These are phyloP conservation scores for Heterotis niloticus DNA, from an alignment of 2,113 vertebrate genomes.

Conservation along the genomic window DNA sequence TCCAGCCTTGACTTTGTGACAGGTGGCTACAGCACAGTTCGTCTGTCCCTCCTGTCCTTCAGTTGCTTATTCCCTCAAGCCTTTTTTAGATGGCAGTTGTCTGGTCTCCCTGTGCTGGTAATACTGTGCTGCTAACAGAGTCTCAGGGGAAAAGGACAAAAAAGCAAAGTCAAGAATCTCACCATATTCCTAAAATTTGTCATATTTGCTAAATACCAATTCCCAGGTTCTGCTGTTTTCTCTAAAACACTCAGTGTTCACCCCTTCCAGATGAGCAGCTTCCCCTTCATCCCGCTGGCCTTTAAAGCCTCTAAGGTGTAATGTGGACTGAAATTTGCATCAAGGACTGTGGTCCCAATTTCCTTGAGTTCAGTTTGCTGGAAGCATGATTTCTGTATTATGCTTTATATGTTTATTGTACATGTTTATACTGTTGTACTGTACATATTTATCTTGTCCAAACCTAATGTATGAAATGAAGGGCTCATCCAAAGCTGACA, in stretches of 20 bases:
- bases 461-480: background rate
- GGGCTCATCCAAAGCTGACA: background rate
- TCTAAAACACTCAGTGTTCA: too few relatives aligned
- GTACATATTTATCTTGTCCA: background rate
- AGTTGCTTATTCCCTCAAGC: too few relatives aligned
- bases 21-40: background rate
- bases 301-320: background rate
- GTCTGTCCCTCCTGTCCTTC: background rate
- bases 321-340: background rate
- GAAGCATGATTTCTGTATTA: background rate
- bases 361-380: background rate
- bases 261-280: background rate
- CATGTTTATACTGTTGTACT: background rate
- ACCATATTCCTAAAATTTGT: background rate
- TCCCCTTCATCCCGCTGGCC: background rate
- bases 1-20: background rate
- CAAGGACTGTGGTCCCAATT: background rate
- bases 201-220: too few relatives aligned
- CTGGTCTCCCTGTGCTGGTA: background rate
- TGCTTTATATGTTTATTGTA: background rate
- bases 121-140: constrained; percentile 11
- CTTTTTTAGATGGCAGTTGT: background rate
- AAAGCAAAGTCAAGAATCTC: background rate
- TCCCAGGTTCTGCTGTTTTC: too few relatives aligned
- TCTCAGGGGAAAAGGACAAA: constrained; percentile 9